These are phyloP conservation scores for Spialia ferax DNA, from an alignment of 2,888 invertebrate genomes.

Conservation along the genomic window DNA sequence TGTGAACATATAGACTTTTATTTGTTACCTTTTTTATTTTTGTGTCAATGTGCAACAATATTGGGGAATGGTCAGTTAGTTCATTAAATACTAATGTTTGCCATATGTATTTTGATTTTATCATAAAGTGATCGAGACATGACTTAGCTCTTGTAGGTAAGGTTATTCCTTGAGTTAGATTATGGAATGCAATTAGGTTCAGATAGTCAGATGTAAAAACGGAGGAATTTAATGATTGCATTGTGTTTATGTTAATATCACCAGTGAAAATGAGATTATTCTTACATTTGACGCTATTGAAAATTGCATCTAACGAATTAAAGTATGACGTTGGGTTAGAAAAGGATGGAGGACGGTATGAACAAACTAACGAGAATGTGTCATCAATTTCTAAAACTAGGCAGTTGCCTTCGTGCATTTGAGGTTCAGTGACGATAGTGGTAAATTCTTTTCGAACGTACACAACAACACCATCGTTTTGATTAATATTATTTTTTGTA, in stretches of 20 bases:
- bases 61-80: not conserved
- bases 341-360: not conserved
- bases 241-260: not conserved
- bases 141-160: not conserved
- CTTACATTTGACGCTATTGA: not conserved
- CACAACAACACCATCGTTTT: conserved; percentile 17
- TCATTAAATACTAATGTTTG: not conserved
- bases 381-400: not conserved
- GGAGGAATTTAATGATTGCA: not conserved
- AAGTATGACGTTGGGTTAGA: not conserved
- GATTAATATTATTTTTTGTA: conserved; percentile 28
- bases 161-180: not conserved
- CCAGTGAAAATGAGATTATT: not conserved
- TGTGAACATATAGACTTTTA: not conserved
- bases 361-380: not conserved
- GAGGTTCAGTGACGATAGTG: not conserved
- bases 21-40: no score
- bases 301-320: not conserved
- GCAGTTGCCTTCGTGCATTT: not conserved
- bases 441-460: not conserved
- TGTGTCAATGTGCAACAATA: not conserved
- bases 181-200: not conserved
- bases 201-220: not conserved
- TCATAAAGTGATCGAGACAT: conserved; percentile 1
- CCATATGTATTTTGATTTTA: not conserved